These are phyloP conservation scores for Allenopithecus nigroviridis DNA, from an alignment of 2,797 vertebrate species.

Conservation along the genomic window DNA sequence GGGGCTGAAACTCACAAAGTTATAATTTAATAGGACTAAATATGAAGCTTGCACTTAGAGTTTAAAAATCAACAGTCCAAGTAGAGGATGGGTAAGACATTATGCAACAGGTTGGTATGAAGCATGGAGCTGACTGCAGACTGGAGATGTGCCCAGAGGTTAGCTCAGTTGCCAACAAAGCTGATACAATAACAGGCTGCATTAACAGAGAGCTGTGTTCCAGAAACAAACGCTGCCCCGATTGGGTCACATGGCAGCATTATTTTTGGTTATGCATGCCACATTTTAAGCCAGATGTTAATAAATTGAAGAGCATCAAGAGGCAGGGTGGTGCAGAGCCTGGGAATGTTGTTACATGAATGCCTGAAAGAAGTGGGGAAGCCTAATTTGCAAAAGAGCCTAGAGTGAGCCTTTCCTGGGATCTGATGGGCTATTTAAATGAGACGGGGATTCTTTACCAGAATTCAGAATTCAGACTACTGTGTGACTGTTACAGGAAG, in stretches of 20 bases:
- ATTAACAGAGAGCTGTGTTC: background rate
- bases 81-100: background rate
- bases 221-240: background rate
- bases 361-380: background rate
- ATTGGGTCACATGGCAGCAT: background rate
- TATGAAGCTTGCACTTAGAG: background rate
- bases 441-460: background rate
- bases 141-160: background rate
- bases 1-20: background rate
- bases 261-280: background rate
- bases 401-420: background rate
- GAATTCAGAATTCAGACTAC: background rate
- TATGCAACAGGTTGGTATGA: background rate
- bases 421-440: background rate
- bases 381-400: background rate
- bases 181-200: background rate
- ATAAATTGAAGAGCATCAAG: background rate
- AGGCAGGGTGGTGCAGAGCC: background rate
- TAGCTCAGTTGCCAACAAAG: background rate
- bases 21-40: background rate
- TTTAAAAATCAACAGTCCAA: background rate
- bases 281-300: background rate
- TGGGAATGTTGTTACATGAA: background rate
- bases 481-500: background rate
- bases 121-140: background rate